Conservation (phyloP, 2,797 vertebrate species). For the Bovichtus diacanthus region DNA sequence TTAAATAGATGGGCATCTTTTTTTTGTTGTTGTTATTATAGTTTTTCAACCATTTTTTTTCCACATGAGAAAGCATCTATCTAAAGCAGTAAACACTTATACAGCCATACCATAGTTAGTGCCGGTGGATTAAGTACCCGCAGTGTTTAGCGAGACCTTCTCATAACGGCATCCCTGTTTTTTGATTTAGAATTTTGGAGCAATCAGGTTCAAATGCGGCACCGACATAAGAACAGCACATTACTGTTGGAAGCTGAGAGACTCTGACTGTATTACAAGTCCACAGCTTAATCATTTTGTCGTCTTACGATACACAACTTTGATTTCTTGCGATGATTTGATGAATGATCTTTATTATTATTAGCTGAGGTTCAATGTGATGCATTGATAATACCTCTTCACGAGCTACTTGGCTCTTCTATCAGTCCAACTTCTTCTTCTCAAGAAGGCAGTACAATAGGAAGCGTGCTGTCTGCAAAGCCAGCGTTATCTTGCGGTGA, state of each 20-base stretch:
- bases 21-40: not conserved
- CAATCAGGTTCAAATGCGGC: not conserved
- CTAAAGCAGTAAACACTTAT: too few relatives aligned
- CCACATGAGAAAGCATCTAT: not conserved
- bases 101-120: not conserved
- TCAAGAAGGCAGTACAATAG: not conserved
- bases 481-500: not conserved
- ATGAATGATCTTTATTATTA: too few relatives aligned
- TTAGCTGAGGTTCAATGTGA: slow-evolving; percentile 1
- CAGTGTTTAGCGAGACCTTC: not conserved
- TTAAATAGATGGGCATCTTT: slow-evolving; percentile 68
- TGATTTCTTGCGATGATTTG: not conserved
- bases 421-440: not conserved
- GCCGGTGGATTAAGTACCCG: not conserved
- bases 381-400: not conserved
- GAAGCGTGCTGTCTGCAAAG: not conserved
- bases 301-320: not conserved
- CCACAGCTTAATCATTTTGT: not conserved
- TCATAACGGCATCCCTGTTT: not conserved
- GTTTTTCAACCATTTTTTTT: not conserved
- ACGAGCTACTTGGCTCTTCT: not conserved
- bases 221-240: not conserved
- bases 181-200: not conserved
- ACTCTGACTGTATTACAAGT: too few relatives aligned
- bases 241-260: not conserved